phyloP scores from a whole-genome alignment of 37 sponge, comb jelly and placozoan genomes.

The Geodia barretti region DNA sequence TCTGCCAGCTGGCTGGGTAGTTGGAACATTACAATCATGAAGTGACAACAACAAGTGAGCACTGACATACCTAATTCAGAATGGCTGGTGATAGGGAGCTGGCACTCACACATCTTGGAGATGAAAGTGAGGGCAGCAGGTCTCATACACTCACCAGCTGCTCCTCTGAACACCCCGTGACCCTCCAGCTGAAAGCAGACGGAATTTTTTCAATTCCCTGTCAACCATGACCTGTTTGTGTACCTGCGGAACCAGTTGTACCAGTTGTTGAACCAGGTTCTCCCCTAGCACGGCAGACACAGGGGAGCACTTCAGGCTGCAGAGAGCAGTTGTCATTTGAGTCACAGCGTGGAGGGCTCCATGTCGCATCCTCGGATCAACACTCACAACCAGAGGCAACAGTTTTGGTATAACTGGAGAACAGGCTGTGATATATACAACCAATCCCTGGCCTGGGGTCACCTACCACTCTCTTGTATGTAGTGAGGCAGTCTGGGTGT shows the following conservation, averaged over 20 bases:
- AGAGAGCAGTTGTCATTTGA: slow-evolving; percentile 51
- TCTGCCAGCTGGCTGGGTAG: slow-evolving; percentile 68
- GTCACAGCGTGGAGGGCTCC: slow-evolving; percentile 85
- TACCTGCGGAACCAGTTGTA: slow-evolving; percentile 39
- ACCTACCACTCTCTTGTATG: slow-evolving; percentile 60
- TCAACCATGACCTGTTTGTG: background rate
- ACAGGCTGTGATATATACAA: slow-evolving; percentile 7
- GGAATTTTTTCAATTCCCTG: background rate
- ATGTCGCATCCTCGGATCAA: slow-evolving; percentile 80
- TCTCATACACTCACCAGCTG: slow-evolving; percentile 86
- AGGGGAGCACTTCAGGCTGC: background rate
- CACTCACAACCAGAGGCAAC: slow-evolving; percentile 55
- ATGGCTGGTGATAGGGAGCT: slow-evolving; percentile 25
- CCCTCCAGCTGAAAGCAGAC: slow-evolving; percentile 31
- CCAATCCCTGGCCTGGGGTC: background rate
- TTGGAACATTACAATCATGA: too few species aligned
- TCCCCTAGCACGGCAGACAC: slow-evolving; percentile 1
- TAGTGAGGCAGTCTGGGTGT: slow-evolving; percentile 53
- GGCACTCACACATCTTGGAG: slow-evolving; percentile 67
- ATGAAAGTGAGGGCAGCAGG: slow-evolving; percentile 87
- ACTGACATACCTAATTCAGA: slow-evolving; percentile 9
- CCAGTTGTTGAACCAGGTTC: background rate
- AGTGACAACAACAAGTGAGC: too few species aligned
- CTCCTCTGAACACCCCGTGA: slow-evolving; percentile 69
- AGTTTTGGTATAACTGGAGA: slow-evolving; percentile 63